Conservation (phyloP, 1,140 invertebrate genomes). For the Atta cephalotes region DNA sequence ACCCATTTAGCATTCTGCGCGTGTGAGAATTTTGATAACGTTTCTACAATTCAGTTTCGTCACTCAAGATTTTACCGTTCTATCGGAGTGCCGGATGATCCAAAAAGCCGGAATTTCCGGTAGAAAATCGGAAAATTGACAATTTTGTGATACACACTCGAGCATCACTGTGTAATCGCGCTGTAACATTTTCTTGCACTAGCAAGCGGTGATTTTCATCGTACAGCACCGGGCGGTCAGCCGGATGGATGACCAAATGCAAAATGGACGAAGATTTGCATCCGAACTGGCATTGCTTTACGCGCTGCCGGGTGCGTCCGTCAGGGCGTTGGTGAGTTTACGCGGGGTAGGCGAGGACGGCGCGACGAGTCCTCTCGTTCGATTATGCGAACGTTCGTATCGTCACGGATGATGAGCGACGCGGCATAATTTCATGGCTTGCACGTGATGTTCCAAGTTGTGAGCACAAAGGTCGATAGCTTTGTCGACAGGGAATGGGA, state of each 20-base stretch:
- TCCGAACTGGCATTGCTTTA: constrained; percentile 74
- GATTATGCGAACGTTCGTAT: constrained; percentile 77
- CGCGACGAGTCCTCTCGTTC: constrained; percentile 63
- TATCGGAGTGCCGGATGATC: no score
- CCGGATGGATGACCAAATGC: constrained; percentile 74
- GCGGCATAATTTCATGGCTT: constrained; percentile 78
- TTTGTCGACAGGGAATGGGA: constrained; percentile 29
- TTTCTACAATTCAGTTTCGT: not conserved
- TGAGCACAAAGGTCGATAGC: constrained; percentile 29
- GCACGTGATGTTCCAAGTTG: constrained; percentile 54
- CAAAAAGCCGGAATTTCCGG: no score
- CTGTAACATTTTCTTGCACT: constrained; percentile 68
- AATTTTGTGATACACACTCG: constrained; percentile 25
- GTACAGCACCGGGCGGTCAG: not conserved
- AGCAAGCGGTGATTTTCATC: constrained; percentile 10
- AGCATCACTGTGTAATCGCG: constrained; percentile 59
- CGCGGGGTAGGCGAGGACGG: not conserved
- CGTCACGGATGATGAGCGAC: constrained; percentile 72
- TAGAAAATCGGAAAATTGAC: not conserved
- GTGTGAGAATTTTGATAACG: not conserved
- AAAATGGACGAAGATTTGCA: constrained; percentile 78
- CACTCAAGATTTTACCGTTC: not conserved
- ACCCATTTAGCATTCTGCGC: not conserved
- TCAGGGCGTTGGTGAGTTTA: not conserved
- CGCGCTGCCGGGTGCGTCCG: constrained; percentile 60